These are phyloP conservation scores for Stegodyphus dumicola DNA, from an alignment of 1,140 invertebrate species.

Conservation along the genomic window DNA sequence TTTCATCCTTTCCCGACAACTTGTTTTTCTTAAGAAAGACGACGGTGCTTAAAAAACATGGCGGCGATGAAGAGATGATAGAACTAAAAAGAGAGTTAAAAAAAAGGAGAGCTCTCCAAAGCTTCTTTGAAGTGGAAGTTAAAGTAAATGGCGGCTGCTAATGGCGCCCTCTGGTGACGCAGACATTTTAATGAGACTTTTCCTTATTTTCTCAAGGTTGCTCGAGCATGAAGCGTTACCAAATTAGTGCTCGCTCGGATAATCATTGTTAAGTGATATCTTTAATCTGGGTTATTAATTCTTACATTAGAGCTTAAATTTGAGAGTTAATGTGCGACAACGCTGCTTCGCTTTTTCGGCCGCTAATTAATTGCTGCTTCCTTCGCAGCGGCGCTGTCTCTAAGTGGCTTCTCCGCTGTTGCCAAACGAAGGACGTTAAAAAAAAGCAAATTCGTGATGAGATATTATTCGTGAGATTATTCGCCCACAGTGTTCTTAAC, in stretches of 20 bases:
- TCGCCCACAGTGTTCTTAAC: constrained; percentile 33
- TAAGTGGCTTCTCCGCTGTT: constrained; percentile 14
- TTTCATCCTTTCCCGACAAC: constrained; percentile 43
- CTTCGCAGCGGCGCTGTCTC: not conserved
- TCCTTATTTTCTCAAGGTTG: constrained; percentile 53
- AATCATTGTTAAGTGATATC: constrained; percentile 61
- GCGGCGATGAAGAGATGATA: constrained; percentile 3
- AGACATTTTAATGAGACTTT: constrained; percentile 55
- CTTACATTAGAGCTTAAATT: constrained; percentile 60
- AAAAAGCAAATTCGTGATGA: constrained; percentile 32
- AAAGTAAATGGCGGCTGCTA: constrained; percentile 53
- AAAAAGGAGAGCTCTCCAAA: constrained; percentile 7
- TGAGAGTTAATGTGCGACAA: constrained; percentile 49
- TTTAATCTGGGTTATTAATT: constrained; percentile 61
- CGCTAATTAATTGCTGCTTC: constrained; percentile 54
- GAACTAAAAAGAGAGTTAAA: constrained; percentile 1
- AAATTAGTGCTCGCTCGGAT: constrained; percentile 55
- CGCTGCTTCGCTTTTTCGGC: constrained; percentile 43
- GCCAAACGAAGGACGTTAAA: not conserved
- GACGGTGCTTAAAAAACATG: constrained; percentile 47
- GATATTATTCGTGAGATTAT: constrained; percentile 53
- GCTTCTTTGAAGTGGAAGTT: constrained; percentile 57
- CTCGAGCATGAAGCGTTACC: constrained; percentile 55
- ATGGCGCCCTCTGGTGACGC: constrained; percentile 50
- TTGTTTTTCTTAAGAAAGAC: constrained; percentile 48